Percentiles rank a stretch among this genome's conserved stretches.
Evolutionary conservation across 2,888 invertebrate genomes (phyloP).

Genomic region (Diabrotica balteata): DNA sequence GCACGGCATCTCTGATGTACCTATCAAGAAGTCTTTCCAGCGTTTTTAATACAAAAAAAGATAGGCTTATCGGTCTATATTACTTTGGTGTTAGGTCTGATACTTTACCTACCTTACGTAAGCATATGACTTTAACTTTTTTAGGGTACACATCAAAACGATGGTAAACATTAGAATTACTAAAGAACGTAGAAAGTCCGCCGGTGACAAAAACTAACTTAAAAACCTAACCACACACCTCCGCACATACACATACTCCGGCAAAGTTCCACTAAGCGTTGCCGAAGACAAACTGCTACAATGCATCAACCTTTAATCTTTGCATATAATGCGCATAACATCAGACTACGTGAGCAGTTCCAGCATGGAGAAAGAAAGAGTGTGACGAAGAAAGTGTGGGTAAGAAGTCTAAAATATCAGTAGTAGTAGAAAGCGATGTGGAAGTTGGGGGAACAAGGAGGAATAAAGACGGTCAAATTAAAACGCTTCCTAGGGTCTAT

Average conservation of each 20-base stretch:
- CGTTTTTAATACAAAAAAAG: no score
- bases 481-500: constrained; percentile 87
- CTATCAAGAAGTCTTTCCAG: no score
- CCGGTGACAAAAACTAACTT: constrained; percentile 80
- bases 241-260: constrained; percentile 84
- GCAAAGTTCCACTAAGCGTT: constrained; percentile 90
- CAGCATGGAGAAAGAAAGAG: constrained; percentile 72
- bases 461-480: constrained; percentile 65
- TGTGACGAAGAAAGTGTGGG: constrained; percentile 80
- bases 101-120: no score
- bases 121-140: constrained; percentile 6
- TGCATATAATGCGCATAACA: constrained; percentile 93
- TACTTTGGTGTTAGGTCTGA: no score
- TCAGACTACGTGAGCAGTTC: constrained; percentile 83
- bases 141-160: constrained; percentile 51
- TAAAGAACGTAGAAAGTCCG: constrained; percentile 77
- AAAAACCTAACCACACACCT: constrained; percentile 73
- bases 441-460: constrained; percentile 61
- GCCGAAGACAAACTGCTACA: constrained; percentile 93
- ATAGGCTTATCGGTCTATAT: no score
- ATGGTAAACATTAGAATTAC: constrained; percentile 49
- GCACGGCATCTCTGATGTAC: no score
- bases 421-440: constrained; percentile 61
- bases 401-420: constrained; percentile 67
- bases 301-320: constrained; percentile 90